Percentiles rank a stretch among this genome's conserved stretches.
phyloP scores from a whole-genome alignment of 2,797 vertebrate genomes.

The Rallus crepitans region DNA sequence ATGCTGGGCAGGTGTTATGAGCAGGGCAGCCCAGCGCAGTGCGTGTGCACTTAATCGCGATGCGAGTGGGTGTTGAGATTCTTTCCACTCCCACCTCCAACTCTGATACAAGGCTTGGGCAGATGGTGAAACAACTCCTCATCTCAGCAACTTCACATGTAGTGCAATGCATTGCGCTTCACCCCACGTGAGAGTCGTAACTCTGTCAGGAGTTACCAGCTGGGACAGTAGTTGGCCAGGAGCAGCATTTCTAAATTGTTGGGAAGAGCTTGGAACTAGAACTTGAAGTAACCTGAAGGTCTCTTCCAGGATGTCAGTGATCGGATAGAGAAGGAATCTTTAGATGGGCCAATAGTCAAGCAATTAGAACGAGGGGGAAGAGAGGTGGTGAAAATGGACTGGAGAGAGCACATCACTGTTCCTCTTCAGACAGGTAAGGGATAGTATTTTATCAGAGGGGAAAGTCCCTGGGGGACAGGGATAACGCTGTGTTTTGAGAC shows the following conservation, averaged over 20 bases:
- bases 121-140: background rate
- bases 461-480: background rate
- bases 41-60: background rate
- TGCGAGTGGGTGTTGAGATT: background rate
- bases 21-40: background rate
- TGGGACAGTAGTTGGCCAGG: background rate
- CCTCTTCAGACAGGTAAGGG: conserved; percentile 93
- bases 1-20: background rate
- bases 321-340: conserved; percentile 94
- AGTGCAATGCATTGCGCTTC: background rate
- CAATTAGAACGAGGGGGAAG: conserved; percentile 93
- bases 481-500: background rate
- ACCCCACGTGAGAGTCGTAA: background rate
- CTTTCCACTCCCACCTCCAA: background rate
- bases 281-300: background rate
- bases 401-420: conserved; percentile 96
- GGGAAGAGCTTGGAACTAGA: background rate
- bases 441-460: background rate
- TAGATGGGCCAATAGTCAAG: conserved; percentile 92
- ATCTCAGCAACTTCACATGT: background rate
- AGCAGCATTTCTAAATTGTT: background rate
- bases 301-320: conserved; percentile 93
- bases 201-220: background rate
- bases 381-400: conserved; percentile 93
- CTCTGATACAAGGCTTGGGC: background rate